Evolutionary conservation across 1,140 invertebrate species (phyloP).

Genomic region (Vanessa atalanta): DNA sequence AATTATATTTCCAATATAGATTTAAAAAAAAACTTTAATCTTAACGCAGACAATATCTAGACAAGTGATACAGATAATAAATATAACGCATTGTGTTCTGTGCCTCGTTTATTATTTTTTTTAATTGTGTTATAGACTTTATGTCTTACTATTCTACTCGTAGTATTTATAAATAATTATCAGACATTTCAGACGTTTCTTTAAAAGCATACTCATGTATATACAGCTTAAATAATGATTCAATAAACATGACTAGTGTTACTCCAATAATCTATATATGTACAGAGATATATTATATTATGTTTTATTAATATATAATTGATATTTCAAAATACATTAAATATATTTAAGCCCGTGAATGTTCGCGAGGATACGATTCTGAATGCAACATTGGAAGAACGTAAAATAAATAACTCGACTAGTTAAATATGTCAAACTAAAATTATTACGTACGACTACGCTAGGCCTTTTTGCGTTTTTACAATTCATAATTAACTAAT

Average conservation of each 20-base stretch:
- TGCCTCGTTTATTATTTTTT: background rate
- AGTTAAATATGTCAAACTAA: too few species aligned
- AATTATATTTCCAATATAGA: too few species aligned
- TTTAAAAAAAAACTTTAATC: too few species aligned
- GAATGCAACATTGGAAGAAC: too few species aligned
- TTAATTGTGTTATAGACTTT: background rate
- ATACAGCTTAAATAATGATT: slow-evolving; percentile 4
- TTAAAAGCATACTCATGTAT: background rate
- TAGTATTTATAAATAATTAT: background rate
- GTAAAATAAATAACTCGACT: too few species aligned
- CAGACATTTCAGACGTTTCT: slow-evolving; percentile 11
- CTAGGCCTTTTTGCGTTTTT: too few species aligned
- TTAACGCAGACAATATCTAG: too few species aligned
- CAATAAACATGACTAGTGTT: slow-evolving; percentile 9
- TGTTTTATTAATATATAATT: background rate
- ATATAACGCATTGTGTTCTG: too few species aligned
- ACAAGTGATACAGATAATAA: too few species aligned
- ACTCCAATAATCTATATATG: background rate
- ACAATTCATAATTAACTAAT: too few species aligned
- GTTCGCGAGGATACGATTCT: background rate
- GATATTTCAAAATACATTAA: background rate
- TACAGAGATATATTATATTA: background rate
- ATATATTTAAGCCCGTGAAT: slow-evolving; percentile 3
- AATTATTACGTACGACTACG: too few species aligned
- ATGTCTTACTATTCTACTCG: background rate